Percentiles rank a stretch among this genome's conserved stretches.
Conservation (phyloP, 53 echinoderm and acorn worm genomes). For the Zoroaster sp. region DNA sequence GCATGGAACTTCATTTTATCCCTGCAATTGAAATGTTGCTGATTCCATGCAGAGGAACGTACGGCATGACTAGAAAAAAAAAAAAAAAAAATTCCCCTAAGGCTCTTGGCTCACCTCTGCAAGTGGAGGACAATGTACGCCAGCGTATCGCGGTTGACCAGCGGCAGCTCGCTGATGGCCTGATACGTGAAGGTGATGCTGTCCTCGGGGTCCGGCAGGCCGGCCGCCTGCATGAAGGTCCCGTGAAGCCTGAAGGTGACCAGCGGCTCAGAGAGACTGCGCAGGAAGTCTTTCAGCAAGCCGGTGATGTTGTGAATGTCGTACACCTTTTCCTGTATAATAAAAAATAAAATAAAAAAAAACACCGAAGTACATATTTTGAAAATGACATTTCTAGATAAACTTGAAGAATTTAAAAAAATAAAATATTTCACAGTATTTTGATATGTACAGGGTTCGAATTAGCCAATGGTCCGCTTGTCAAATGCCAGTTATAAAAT, state of each 20-base stretch:
- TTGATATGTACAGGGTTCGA: too few relatives aligned
- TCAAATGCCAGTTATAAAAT: too few relatives aligned
- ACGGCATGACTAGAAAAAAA: too few relatives aligned
- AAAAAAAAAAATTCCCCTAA: too few relatives aligned
- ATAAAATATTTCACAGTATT: too few relatives aligned
- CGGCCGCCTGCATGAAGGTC: slow-evolving; percentile 89
- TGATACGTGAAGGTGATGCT: slow-evolving; percentile 83
- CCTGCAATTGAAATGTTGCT: too few relatives aligned
- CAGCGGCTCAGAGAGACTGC: slow-evolving; percentile 80
- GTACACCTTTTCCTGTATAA: slow-evolving; percentile 70
- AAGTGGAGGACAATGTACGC: slow-evolving; percentile 91
- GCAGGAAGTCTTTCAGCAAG: slow-evolving; percentile 88
- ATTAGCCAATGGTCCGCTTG: too few relatives aligned
- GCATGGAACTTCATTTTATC: too few relatives aligned
- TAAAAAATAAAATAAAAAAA: neutral
- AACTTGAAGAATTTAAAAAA: too few relatives aligned
- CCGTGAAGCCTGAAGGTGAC: slow-evolving; percentile 89
- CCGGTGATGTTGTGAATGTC: slow-evolving; percentile 91
- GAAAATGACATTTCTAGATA: too few relatives aligned
- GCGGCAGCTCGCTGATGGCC: slow-evolving; percentile 89
- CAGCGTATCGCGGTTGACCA: slow-evolving; percentile 85
- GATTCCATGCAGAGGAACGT: too few relatives aligned
- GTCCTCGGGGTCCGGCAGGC: slow-evolving; percentile 75
- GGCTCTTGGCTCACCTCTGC: slow-evolving; percentile 69
- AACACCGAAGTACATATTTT: neutral